Base-by-base conservation (phyloP, 1,140 invertebrate species). In the Plutomurus gul region DNA sequence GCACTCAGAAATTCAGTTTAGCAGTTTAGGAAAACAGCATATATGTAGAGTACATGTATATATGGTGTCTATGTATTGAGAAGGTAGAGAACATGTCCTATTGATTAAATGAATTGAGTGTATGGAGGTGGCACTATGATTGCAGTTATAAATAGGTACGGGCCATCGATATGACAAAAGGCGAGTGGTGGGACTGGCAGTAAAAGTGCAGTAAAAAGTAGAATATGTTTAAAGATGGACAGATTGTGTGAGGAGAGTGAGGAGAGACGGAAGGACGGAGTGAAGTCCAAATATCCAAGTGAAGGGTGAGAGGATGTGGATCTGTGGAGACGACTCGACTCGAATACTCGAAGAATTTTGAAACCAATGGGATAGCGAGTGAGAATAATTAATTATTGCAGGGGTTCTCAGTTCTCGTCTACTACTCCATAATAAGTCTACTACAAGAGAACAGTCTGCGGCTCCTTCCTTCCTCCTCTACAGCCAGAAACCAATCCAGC, bases 361-460 rank as follows among this genome's bases (percentile, higher is more conserved):
- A 75, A 74, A 39, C 72, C 70, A 79, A 65, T 47, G 36, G 72
- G 49, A 75, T 75, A 79, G 72, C 56, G 72, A 75, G 78, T 79
- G 78, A 79, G 78, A 79, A 79, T 79, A 79, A 79, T 79, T 79
- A 79, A 79, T 79, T 79, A 79, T 79, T 79, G 73, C 78, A 79
- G 51, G 73, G 73, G 78, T 75, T 75, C 78, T 46, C 36, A 37
- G 39, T 10, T 27, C 18, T 56, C 49, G 18, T 18, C 22, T 10
- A 13, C 22, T 27, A 18, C 49, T 27, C 11, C 22, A 27, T 10
- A 56, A n/a, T n/a, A n/a, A n/a, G n/a, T n/a, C 49, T 11, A 56
- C 70, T 72, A 39, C 70, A 72, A n/a, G n/a, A n/a, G n/a, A n/a
- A 72, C 70, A 65, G 25, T 27, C 56, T 65, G 56, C 56, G 27